Conservation (phyloP, 2,888 invertebrate species). For the Rhingia campestris region DNA sequence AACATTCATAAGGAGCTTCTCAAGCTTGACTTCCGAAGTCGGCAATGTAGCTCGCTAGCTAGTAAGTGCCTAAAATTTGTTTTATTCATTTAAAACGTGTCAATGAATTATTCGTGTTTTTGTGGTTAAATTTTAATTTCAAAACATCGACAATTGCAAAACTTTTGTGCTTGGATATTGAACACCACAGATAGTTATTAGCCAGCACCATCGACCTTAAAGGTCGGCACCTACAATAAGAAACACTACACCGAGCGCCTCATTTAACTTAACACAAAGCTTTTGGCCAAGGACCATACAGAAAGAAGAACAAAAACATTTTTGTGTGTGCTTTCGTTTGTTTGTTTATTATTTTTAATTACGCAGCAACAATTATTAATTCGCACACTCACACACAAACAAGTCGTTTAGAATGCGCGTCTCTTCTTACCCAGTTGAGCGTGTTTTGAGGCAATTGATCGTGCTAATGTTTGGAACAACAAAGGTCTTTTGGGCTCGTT, state of each 20-base stretch:
- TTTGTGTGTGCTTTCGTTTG: constrained; percentile 12
- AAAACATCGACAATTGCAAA: too few species aligned
- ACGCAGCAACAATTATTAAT: constrained; percentile 49
- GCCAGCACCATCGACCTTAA: constrained; percentile 49
- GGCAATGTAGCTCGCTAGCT: too few species aligned
- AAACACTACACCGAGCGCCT: constrained; percentile 36
- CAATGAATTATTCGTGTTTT: too few species aligned
- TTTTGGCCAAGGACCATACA: constrained; percentile 46
- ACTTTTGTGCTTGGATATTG: too few species aligned
- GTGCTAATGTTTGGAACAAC: constrained; percentile 12
- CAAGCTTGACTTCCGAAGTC: too few species aligned
- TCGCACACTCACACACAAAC: neutral
- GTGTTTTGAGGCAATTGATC: constrained; percentile 52
- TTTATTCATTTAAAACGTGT: too few species aligned
- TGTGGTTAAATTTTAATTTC: too few species aligned
- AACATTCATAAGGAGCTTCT: too few species aligned
- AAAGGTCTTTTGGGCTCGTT: constrained; percentile 45
- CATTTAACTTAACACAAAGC: constrained; percentile 65
- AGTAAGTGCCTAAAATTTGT: too few species aligned
- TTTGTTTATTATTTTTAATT: constrained; percentile 35
- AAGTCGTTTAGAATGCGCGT: constrained; percentile 46
- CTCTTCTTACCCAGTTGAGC: neutral
- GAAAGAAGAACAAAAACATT: constrained; percentile 30
- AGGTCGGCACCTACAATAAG: constrained; percentile 47
- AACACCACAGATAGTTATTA: neutral